Conservation (phyloP, 2,797 vertebrate species). For the Capromys pilorides region DNA sequence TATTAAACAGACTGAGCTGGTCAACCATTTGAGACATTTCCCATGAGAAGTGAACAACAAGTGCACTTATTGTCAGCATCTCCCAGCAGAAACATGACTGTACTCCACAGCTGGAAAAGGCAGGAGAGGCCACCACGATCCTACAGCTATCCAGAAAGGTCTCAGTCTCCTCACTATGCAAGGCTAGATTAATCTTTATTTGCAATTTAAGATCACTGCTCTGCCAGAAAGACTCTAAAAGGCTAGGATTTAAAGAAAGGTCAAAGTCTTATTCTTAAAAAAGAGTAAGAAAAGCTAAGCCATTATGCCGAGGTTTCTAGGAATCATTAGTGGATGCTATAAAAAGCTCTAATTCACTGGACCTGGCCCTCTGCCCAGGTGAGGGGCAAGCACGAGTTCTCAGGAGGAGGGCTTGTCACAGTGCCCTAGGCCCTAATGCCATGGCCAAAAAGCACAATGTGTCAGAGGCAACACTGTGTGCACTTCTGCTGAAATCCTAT, state of each 20-base stretch:
- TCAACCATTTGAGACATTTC: not conserved
- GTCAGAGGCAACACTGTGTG: not conserved
- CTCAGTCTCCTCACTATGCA: not conserved
- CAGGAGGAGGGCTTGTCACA: not conserved
- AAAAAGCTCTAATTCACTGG: conserved; percentile 69
- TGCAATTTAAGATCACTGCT: conserved; percentile 2
- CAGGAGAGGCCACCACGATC: not conserved
- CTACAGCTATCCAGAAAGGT: not conserved
- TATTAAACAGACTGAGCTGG: not conserved
- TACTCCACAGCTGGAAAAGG: not conserved
- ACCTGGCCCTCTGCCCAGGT: conserved; percentile 47
- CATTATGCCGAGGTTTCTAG: conserved; percentile 53
- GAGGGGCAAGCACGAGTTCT: conserved; percentile 48
- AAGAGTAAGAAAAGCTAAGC: conserved; percentile 58
- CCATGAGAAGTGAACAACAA: not conserved
- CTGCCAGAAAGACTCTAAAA: conserved; percentile 47
- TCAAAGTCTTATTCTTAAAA: conserved; percentile 53
- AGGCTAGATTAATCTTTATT: not conserved
- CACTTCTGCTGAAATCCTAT: not conserved
- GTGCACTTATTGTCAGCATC: not conserved
- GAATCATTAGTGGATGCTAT: conserved; percentile 65
- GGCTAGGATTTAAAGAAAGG: conserved; percentile 54
- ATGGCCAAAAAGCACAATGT: not conserved
- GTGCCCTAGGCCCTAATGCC: not conserved
- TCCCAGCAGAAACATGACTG: conserved; percentile 19